These are phyloP conservation scores for Reticulitermes speratus DNA, from an alignment of 1,140 invertebrate species.

Conservation along the genomic window DNA sequence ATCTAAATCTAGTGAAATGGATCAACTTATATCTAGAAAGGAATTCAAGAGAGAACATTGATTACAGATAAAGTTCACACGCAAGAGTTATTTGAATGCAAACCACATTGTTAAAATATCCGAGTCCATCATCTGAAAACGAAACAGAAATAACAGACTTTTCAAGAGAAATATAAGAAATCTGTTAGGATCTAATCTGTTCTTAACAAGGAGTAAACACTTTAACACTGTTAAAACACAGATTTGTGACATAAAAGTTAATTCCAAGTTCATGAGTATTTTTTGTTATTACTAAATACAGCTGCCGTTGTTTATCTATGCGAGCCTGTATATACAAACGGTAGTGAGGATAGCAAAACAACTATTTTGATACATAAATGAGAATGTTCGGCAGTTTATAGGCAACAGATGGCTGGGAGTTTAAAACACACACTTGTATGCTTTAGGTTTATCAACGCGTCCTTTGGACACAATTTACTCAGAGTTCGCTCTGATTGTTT, in stretches of 20 bases:
- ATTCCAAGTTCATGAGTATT: background rate
- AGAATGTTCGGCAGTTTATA: too few species aligned
- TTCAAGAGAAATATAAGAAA: background rate
- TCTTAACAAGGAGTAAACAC: background rate
- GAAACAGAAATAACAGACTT: background rate
- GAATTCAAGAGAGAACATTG: background rate
- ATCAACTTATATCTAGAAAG: background rate
- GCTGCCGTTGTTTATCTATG: too few species aligned
- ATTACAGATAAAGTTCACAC: background rate
- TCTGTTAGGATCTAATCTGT: background rate
- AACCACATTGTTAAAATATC: background rate
- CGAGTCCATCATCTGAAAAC: background rate
- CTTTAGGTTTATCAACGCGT: too few species aligned
- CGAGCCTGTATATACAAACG: too few species aligned
- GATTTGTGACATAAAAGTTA: background rate
- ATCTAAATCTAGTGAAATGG: background rate
- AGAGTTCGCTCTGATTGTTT: too few species aligned
- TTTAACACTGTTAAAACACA: background rate
- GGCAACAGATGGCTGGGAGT: too few species aligned
- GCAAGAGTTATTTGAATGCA: constrained; percentile 13
- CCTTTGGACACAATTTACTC: too few species aligned
- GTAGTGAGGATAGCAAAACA: too few species aligned
- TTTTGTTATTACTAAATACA: too few species aligned
- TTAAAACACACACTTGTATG: too few species aligned
- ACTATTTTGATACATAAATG: too few species aligned